phyloP scores from a whole-genome alignment of 2,113 vertebrate species.

The Calyptomena viridis region DNA sequence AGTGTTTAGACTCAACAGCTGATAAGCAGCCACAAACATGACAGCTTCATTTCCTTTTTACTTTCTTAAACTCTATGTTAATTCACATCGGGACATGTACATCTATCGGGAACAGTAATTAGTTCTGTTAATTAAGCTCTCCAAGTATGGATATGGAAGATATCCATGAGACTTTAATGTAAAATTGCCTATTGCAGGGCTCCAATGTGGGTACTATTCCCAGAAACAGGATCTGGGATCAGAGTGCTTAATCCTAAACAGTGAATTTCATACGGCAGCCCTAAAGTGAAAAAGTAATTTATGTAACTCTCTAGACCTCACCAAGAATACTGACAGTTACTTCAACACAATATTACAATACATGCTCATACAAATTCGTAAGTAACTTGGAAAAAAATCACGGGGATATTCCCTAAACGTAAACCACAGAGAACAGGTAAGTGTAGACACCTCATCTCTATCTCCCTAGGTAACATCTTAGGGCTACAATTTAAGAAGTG shows the following conservation, averaged over 20 bases:
- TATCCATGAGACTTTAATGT: background rate
- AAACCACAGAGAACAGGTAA: rapidly evolving
- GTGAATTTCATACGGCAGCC: background rate
- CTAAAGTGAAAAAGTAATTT: background rate
- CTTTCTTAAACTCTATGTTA: background rate
- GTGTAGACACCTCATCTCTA: background rate
- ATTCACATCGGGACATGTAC: background rate
- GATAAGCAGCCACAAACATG: background rate
- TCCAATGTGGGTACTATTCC: background rate
- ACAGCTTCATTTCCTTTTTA: background rate
- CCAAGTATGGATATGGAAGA: background rate
- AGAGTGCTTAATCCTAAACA: background rate
- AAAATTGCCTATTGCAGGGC: background rate
- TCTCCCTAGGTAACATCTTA: background rate
- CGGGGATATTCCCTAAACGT: background rate
- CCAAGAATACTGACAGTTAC: background rate
- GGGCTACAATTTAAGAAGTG: background rate
- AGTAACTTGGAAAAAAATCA: background rate
- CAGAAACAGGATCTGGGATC: background rate
- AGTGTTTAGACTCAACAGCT: background rate
- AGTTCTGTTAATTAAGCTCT: slow-evolving; percentile 18
- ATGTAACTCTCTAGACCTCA: background rate
- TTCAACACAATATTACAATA: background rate
- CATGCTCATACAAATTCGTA: background rate
- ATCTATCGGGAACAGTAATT: background rate